Percentiles rank a stretch among this genome's conserved stretches.
Evolutionary conservation across 2,888 invertebrate species (phyloP).

Genomic region (Slavum lentiscoides): DNA sequence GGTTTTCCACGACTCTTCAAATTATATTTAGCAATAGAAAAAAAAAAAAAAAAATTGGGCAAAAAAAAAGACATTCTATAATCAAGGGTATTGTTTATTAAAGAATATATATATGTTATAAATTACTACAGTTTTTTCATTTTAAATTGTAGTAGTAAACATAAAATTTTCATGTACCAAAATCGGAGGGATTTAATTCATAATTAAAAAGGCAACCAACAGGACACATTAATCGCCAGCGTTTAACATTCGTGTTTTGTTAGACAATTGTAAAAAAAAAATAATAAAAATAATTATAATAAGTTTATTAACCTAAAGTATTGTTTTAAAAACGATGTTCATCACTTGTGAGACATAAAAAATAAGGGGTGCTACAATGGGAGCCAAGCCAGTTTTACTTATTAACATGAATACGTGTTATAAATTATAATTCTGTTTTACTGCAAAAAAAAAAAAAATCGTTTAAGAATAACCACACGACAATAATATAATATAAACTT

Average conservation of each 20-base stretch:
- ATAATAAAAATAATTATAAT: neutral
- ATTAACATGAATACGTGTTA: neutral
- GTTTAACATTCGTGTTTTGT: constrained; percentile 1
- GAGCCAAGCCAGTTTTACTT: constrained; percentile 15
- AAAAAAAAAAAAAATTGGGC: neutral
- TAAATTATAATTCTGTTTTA: too few relatives aligned
- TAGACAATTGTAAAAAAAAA: constrained; percentile 21
- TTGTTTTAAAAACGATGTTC: constrained; percentile 17
- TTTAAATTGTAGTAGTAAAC: constrained; percentile 32
- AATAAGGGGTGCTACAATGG: neutral
- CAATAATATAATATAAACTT: constrained; percentile 4
- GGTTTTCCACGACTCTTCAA: too few relatives aligned
- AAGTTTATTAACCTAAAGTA: constrained; percentile 8
- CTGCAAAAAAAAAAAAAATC: neutral
- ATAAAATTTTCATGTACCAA: constrained; percentile 18
- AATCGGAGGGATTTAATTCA: constrained; percentile 15
- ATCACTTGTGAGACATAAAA: constrained; percentile 13
- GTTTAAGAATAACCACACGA: constrained; percentile 1
- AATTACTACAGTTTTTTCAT: constrained; percentile 20
- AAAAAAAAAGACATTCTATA: constrained; percentile 32
- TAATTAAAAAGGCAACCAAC: constrained; percentile 10
- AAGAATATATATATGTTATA: constrained; percentile 41
- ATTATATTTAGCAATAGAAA: too few relatives aligned
- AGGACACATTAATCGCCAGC: neutral
- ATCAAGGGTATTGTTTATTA: constrained; percentile 43